Evolutionary conservation across 1,140 invertebrate genomes (phyloP).

Genomic region (Atta texana): DNA sequence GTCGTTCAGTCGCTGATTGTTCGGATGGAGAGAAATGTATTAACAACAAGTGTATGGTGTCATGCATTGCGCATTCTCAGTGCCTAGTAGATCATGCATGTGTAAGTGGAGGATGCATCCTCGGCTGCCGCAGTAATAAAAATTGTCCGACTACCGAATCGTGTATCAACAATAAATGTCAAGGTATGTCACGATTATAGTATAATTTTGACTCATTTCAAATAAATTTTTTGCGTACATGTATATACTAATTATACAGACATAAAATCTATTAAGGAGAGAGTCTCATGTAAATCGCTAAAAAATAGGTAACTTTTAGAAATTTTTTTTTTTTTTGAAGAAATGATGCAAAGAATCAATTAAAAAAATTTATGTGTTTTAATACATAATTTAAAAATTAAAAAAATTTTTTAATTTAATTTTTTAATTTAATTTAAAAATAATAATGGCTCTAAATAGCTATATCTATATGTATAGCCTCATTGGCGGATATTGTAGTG

Average conservation of each 20-base stretch:
- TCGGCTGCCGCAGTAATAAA: slow-evolving; percentile 93
- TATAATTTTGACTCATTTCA: neutral
- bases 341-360: too few relatives aligned
- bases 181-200: slow-evolving; percentile 80
- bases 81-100: slow-evolving; percentile 94
- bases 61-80: slow-evolving; percentile 93
- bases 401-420: too few relatives aligned
- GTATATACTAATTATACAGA: neutral
- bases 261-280: too few relatives aligned
- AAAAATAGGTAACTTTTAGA: too few relatives aligned
- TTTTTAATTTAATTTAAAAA: too few relatives aligned
- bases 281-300: too few relatives aligned
- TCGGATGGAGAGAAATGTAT: slow-evolving; percentile 92
- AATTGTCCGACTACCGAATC: slow-evolving; percentile 92
- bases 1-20: slow-evolving; percentile 92
- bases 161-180: slow-evolving; percentile 94
- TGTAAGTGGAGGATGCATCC: slow-evolving; percentile 90
- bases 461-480: too few relatives aligned
- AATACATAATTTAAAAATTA: too few relatives aligned
- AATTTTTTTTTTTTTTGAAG: too few relatives aligned
- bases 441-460: too few relatives aligned
- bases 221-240: neutral
- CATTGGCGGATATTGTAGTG: too few relatives aligned
- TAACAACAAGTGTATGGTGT: slow-evolving; percentile 91
- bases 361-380: too few relatives aligned